Conservation (phyloP, 2,113 vertebrate genomes). For the Morone saxatilis region DNA sequence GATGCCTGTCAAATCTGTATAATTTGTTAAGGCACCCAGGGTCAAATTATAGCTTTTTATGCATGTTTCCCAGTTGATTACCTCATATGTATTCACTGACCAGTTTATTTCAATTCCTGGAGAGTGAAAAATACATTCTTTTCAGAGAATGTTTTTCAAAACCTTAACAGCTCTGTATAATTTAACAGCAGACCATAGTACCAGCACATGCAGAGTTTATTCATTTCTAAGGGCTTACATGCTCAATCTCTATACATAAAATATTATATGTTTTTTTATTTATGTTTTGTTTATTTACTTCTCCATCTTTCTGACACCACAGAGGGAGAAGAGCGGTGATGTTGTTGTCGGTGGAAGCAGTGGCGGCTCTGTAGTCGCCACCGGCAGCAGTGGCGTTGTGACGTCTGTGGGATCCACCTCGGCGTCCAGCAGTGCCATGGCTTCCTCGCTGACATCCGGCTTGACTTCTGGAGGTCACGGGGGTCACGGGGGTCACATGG, state of each 20-base stretch:
- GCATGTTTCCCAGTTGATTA: constrained; percentile 10
- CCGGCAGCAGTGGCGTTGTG: constrained; percentile 41
- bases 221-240: not conserved
- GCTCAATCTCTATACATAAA: not conserved
- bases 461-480: constrained; percentile 78
- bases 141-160: not conserved
- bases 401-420: constrained; percentile 65
- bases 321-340: constrained; percentile 85
- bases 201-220: not conserved
- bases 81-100: constrained; percentile 14
- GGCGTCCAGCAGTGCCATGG: constrained; percentile 69
- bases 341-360: constrained; percentile 40
- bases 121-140: not conserved
- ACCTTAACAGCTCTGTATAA: not conserved
- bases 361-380: constrained; percentile 36
- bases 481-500: constrained; percentile 53
- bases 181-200: not conserved
- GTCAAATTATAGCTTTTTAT: constrained; percentile 11
- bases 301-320: constrained; percentile 49
- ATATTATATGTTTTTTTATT: not conserved
- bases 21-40: not conserved
- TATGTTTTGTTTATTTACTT: not conserved
- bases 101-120: not conserved
- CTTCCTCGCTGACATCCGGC: constrained; percentile 61
- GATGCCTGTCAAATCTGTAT: not conserved